Conservation (phyloP, 2,113 vertebrate species). For the Syngnathoides biaculeatus region DNA sequence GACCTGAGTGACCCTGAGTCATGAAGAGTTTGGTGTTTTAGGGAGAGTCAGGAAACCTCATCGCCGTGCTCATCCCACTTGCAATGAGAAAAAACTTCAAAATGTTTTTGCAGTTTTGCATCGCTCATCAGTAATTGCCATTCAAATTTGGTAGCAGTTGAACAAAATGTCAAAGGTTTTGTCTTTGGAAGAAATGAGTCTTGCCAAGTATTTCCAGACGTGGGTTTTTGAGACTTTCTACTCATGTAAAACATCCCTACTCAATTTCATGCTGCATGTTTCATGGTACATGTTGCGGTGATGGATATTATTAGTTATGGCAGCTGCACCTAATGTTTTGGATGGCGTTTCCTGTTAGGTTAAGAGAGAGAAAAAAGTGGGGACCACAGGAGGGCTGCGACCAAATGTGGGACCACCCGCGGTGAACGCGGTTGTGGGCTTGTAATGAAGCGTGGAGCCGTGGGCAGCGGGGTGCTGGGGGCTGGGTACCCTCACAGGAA, state of each 20-base stretch:
- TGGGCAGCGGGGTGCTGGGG: constrained; percentile 36
- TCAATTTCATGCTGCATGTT: neutral
- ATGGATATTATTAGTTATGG: constrained; percentile 1
- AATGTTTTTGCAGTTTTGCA: no score
- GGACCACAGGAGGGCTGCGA: neutral
- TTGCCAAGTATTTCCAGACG: neutral
- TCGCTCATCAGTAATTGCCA: no score
- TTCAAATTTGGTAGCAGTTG: no score
- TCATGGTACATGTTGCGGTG: neutral
- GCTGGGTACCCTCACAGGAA: constrained; percentile 61
- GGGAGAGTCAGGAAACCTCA: neutral
- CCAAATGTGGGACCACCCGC: constrained; percentile 60
- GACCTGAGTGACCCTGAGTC: neutral
- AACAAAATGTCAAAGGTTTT: no score
- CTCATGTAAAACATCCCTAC: neutral
- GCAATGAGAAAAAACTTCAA: neutral
- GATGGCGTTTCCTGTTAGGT: neutral
- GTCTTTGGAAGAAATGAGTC: neutral
- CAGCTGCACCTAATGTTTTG: neutral
- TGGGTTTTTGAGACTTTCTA: no score
- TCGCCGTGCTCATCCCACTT: neutral
- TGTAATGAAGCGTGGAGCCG: constrained; percentile 67
- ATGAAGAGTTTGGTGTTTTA: neutral
- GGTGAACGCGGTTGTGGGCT: constrained; percentile 44
- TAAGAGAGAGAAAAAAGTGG: no score